A percentile compares a stretch with the other conserved stretches of the same genome.
Conservation (phyloP, 2,888 invertebrate genomes). For the Orchestes rusci region DNA sequence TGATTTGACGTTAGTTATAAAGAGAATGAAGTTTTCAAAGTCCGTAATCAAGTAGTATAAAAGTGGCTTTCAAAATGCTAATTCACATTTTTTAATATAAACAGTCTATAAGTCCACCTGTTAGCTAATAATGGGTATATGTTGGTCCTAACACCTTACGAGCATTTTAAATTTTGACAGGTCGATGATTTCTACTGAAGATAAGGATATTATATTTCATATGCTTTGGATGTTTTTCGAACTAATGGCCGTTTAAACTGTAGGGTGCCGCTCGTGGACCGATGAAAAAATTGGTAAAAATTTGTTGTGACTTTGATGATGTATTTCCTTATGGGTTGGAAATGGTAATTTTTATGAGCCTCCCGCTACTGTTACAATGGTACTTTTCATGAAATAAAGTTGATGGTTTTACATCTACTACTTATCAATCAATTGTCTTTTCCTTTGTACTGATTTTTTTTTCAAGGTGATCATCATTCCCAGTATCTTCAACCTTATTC, state of each 20-base stretch:
- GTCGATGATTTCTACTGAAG: constrained; percentile 17
- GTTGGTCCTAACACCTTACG: constrained; percentile 25
- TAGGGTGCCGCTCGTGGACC: constrained; percentile 14
- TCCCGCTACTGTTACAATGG: no score
- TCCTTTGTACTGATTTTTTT: no score
- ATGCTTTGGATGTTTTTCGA: constrained; percentile 18
- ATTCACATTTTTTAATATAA: constrained; percentile 20
- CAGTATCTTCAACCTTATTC: no score
- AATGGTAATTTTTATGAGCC: no score
- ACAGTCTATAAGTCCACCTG: constrained; percentile 21
- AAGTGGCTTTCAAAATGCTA: constrained; percentile 16
- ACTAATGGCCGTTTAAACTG: constrained; percentile 13
- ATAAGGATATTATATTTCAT: constrained; percentile 24
- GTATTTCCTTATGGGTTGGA: no score
- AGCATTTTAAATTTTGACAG: constrained; percentile 25
- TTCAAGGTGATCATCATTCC: no score
- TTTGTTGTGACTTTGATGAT: constrained; percentile 13
- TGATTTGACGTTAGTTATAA: no score
- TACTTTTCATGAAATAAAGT: no score
- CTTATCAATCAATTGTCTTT: no score
- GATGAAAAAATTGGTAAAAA: constrained; percentile 6
- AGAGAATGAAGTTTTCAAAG: no score
- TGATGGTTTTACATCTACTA: no score
- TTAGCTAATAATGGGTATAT: constrained; percentile 24
- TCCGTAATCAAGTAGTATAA: not conserved